Base-by-base conservation (phyloP, 2,113 vertebrate species). In the Oncorhynchus kisutch region DNA sequence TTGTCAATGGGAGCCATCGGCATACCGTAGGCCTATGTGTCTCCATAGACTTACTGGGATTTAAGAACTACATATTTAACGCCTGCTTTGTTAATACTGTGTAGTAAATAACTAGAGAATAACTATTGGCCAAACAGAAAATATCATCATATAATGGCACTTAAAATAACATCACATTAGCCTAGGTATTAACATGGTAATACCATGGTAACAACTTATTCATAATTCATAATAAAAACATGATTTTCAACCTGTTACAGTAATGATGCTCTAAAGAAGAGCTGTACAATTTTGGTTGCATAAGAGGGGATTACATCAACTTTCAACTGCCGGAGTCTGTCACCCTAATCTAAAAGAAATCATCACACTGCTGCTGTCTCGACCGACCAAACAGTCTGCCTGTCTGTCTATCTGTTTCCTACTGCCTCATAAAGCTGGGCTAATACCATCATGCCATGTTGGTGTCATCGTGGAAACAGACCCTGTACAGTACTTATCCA, bases 271-370 rank as follows among this genome's bases (percentile, higher is more conserved):
- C 34, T 57, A 70, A 80, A 85, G 79, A 81, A 22, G 59, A 62
- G 34, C 66, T 76, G 31, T n/a, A 80, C 78, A 79, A 68, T 77
- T 67, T 70, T 18, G 70, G 81, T 86, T 89, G 71, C 73, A 71
- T 86, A 83, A 86, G 69, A 87, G 82, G 71, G 85, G 83, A 87
- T 87, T 88, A 85, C 81, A 70, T 74, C 65, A 72, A 77, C 70
- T 48, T 72, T 69, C 80, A 31, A 76, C 75, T 78, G 66, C 29
- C 60, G 39, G 39, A 71, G 39, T 31, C 81, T 67, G 59, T 73
- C 73, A 67, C 73, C 14, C 73, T 74, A 48, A n/a, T 67, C 62
- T 67, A 25, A 48, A 67, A 69, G 18, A 83, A 87, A 90, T 78
- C 73, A 60, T 45, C 39, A 12, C 74, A 83, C 18, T 78, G 81